phyloP scores from a whole-genome alignment of 2,113 vertebrate species.

The Sebastes schlegelii region DNA sequence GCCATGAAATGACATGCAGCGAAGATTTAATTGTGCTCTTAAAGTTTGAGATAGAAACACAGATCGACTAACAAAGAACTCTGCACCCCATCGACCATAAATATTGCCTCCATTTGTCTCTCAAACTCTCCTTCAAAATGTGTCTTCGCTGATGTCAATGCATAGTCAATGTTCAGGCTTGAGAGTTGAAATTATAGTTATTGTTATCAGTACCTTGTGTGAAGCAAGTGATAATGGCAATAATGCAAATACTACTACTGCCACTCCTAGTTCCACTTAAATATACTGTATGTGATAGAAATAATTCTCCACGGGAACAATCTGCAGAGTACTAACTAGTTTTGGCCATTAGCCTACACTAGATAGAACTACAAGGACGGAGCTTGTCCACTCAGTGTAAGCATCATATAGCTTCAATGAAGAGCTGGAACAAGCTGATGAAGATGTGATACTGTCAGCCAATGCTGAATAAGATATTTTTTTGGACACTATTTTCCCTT shows the following conservation, averaged over 20 bases:
- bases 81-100: neutral
- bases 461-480: neutral
- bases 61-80: neutral
- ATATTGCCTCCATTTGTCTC: slow-evolving; percentile 19
- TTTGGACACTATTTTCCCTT: too few relatives aligned
- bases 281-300: neutral
- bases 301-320: neutral
- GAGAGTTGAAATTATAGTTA: neutral
- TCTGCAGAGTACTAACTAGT: neutral
- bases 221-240: neutral
- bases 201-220: neutral
- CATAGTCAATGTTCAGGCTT: neutral
- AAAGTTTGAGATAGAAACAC: slow-evolving; percentile 9
- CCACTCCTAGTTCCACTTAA: neutral
- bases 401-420: neutral
- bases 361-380: neutral
- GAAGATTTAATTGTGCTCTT: neutral
- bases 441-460: neutral
- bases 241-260: neutral
- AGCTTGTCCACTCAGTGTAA: neutral
- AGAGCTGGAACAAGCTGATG: too few relatives aligned
- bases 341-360: neutral
- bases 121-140: neutral
- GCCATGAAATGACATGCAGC: neutral
- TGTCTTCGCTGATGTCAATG: neutral